A percentile compares a stretch with the other conserved stretches of the same genome.
Conservation (phyloP, 2,797 vertebrate species). For the Macropodus opercularis region DNA sequence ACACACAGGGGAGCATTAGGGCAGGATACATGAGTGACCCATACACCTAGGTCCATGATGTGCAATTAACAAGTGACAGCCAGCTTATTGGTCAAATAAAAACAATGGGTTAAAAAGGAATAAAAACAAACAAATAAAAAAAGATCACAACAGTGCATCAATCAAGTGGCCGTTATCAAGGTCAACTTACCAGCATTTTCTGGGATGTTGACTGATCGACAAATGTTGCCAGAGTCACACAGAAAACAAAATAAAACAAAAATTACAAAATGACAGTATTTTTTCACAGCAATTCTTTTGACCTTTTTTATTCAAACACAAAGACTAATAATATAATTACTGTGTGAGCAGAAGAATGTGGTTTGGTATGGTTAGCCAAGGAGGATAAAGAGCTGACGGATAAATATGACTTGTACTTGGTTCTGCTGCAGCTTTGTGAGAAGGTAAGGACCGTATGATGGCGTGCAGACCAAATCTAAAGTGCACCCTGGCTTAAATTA, state of each 20-base stretch:
- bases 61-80: constrained; percentile 82
- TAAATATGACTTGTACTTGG: constrained; percentile 11
- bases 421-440: constrained; percentile 8
- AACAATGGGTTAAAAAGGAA: constrained; percentile 73
- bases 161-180: constrained; percentile 82
- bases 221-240: constrained; percentile 87
- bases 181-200: constrained; percentile 90
- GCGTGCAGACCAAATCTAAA: constrained; percentile 18
- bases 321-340: constrained; percentile 22
- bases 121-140: constrained; percentile 36
- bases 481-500: constrained; percentile 21
- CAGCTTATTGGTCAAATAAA: constrained; percentile 78
- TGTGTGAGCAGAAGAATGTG: constrained; percentile 21
- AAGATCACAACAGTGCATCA: constrained; percentile 82
- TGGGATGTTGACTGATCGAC: constrained; percentile 89
- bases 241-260: constrained; percentile 85
- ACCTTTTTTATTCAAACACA: constrained; percentile 54
- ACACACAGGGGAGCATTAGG: constrained; percentile 65
- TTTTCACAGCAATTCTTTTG: constrained; percentile 69
- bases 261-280: constrained; percentile 82
- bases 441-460: constrained; percentile 8
- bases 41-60: constrained; percentile 77
- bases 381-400: constrained; percentile 23
- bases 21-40: constrained; percentile 78
- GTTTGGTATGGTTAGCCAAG: constrained; percentile 16